Conservation (phyloP, 1,140 invertebrate genomes). For the Aethina tumida region DNA sequence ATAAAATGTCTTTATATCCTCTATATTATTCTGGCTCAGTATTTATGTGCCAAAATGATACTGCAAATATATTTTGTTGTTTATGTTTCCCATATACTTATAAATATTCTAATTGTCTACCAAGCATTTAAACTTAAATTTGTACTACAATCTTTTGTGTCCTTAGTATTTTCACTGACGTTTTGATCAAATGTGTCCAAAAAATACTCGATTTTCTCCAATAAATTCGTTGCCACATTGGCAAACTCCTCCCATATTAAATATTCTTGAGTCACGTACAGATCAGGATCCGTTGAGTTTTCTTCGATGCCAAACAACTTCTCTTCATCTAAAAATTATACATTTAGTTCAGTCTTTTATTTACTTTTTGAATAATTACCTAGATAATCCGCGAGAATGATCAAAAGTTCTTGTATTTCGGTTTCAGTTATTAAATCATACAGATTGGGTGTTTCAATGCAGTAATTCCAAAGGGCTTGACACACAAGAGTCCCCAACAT, state of each 20-base stretch:
- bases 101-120: slow-evolving; percentile 16
- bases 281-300: slow-evolving; percentile 25
- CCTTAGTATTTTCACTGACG: slow-evolving; percentile 15
- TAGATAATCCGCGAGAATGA: slow-evolving; percentile 46
- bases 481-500: slow-evolving; percentile 49
- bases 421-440: slow-evolving; percentile 40
- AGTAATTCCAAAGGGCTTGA: slow-evolving; percentile 63
- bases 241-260: slow-evolving; percentile 54
- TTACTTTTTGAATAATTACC: slow-evolving; percentile 33
- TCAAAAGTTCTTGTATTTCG: slow-evolving; percentile 43
- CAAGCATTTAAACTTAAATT: slow-evolving; percentile 35
- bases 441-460: slow-evolving; percentile 44
- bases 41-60: too few relatives aligned
- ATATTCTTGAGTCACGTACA: slow-evolving; percentile 34
- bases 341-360: background rate
- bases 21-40: too few relatives aligned
- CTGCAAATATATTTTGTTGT: slow-evolving; percentile 2
- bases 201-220: slow-evolving; percentile 42
- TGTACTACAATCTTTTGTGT: slow-evolving; percentile 29
- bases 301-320: slow-evolving; percentile 35
- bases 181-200: slow-evolving; percentile 32
- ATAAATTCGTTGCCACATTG: slow-evolving; percentile 48
- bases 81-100: background rate
- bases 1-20: too few relatives aligned
- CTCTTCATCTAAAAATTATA: slow-evolving; percentile 37